Evolutionary conservation across 2,113 vertebrate species (phyloP).

Genomic region (Phylloscopus whistleri): DNA sequence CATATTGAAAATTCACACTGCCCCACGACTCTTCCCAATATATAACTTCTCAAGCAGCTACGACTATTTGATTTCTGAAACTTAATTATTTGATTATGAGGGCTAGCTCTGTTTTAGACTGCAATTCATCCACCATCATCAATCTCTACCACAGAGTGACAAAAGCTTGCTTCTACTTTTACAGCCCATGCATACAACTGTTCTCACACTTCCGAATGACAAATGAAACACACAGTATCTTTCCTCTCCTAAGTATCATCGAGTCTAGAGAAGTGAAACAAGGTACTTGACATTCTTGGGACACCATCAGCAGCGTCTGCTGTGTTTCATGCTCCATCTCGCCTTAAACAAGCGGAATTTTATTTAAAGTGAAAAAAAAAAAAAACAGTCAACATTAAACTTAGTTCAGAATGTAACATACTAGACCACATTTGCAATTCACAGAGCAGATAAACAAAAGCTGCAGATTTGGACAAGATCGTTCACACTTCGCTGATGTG

Average conservation of each 20-base stretch:
- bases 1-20: background rate
- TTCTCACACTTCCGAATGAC: background rate
- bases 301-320: background rate
- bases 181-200: background rate
- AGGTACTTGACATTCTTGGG: background rate
- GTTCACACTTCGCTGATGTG: slow-evolving; percentile 12
- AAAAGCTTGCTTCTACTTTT: background rate
- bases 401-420: background rate
- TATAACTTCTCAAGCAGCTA: background rate
- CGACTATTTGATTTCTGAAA: background rate
- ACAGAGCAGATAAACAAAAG: slow-evolving; percentile 8
- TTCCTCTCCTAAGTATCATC: background rate
- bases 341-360: background rate
- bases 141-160: background rate
- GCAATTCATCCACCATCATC: background rate
- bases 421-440: background rate
- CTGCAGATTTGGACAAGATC: slow-evolving; percentile 7
- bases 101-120: background rate
- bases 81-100: background rate
- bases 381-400: background rate
- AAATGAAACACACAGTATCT: background rate
- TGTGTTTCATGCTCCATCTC: background rate
- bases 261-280: background rate
- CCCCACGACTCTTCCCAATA: background rate
- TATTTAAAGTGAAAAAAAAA: background rate